Conservation (phyloP, 2,797 vertebrate species). For the Spea hammondii region DNA sequence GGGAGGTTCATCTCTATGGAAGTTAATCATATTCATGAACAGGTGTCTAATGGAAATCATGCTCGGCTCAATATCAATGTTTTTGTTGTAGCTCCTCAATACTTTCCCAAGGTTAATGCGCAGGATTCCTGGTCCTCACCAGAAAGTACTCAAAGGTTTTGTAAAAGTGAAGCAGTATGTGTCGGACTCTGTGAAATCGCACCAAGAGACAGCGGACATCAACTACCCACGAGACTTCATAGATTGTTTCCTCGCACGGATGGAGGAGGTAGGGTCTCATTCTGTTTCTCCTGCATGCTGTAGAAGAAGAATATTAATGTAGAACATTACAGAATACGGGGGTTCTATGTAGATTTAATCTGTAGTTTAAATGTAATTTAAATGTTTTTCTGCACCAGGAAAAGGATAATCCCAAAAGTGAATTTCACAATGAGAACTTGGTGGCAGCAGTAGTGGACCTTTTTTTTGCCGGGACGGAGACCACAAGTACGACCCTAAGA, state of each 20-base stretch:
- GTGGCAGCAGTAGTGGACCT: constrained; percentile 35
- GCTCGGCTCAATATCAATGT: neutral
- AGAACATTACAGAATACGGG: too few species aligned
- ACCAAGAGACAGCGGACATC: constrained; percentile 8
- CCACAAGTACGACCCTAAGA: constrained; percentile 53
- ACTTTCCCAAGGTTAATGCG: constrained; percentile 4
- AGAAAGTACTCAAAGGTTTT: neutral
- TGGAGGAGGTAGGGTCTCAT: constrained; percentile 16
- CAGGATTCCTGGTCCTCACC: constrained; percentile 21
- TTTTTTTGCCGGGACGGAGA: constrained; percentile 56
- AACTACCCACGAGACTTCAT: too few species aligned
- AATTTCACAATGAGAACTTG: constrained; percentile 48
- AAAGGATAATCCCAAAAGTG: constrained; percentile 18
- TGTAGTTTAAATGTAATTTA: too few species aligned
- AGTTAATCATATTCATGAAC: too few species aligned
- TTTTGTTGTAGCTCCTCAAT: constrained; percentile 7
- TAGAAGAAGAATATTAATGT: too few species aligned
- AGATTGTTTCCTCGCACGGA: neutral
- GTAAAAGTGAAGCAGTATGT: constrained; percentile 7
- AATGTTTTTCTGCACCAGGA: neutral
- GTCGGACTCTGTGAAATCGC: too few species aligned
- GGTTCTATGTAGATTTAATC: too few species aligned
- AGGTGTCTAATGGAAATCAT: neutral
- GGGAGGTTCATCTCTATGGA: neutral
- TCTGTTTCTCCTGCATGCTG: too few species aligned